A percentile compares a stretch with the other conserved stretches of the same genome.
Evolutionary conservation across 2,797 vertebrate genomes (phyloP).

Genomic region (Platyrinchus mystaceus): DNA sequence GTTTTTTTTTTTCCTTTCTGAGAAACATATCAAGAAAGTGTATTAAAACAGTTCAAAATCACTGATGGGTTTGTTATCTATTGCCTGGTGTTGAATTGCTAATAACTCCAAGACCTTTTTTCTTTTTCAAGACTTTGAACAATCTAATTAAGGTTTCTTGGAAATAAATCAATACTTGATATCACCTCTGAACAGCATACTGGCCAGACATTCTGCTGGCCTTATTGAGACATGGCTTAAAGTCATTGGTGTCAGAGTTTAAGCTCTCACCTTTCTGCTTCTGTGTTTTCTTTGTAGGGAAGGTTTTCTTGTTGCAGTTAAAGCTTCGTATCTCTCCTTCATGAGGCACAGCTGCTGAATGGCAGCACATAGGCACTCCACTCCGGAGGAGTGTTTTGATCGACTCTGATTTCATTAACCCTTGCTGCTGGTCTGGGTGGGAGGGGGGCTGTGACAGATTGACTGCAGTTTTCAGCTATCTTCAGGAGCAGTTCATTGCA

Average conservation of each 20-base stretch:
- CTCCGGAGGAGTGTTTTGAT: not conserved
- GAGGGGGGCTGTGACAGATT: not conserved
- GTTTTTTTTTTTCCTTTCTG: not conserved
- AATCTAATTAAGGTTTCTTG: constrained; percentile 36
- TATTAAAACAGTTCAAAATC: constrained; percentile 22
- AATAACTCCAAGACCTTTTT: not conserved
- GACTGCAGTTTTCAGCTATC: not conserved
- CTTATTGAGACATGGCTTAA: not conserved
- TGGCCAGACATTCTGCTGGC: not conserved
- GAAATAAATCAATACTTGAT: constrained; percentile 52
- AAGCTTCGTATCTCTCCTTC: not conserved
- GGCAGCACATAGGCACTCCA: not conserved
- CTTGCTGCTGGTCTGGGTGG: not conserved
- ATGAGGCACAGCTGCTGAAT: not conserved
- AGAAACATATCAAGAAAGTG: not conserved
- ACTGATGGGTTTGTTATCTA: constrained; percentile 13
- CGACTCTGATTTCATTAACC: not conserved
- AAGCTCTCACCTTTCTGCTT: not conserved
- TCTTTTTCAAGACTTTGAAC: constrained; percentile 33
- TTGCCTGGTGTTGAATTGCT: not conserved
- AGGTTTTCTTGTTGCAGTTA: not conserved
- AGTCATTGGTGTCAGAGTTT: constrained; percentile 4
- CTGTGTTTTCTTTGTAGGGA: not conserved
- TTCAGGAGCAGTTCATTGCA: not conserved
- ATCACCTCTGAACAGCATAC: not conserved